Evolutionary conservation across 2,113 vertebrate genomes (phyloP).

Genomic region (Catharus minimus): DNA sequence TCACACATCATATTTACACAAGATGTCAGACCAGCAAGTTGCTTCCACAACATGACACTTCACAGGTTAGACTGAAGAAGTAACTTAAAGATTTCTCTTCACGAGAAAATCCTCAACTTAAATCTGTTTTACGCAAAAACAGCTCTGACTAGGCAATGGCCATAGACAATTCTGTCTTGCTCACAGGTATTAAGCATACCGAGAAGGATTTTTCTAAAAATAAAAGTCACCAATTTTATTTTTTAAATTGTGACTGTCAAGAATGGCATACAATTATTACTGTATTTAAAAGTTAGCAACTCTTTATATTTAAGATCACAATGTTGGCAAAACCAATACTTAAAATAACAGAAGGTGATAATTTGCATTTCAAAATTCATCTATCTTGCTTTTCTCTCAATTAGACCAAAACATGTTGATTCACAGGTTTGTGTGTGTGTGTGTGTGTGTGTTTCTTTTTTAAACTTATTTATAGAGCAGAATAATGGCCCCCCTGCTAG

Average conservation of each 20-base stretch:
- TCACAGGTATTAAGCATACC: constrained; percentile 29
- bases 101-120: constrained; percentile 16
- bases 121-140: constrained; percentile 13
- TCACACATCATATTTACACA: neutral
- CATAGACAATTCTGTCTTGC: constrained; percentile 8
- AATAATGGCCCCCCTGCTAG: constrained; percentile 81
- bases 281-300: constrained; percentile 24
- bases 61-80: constrained; percentile 10
- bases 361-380: constrained; percentile 84
- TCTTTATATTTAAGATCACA: constrained; percentile 68
- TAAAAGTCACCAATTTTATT: neutral
- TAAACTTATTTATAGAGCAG: constrained; percentile 84
- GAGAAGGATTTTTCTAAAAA: neutral
- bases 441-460: constrained; percentile 75
- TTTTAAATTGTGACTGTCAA: neutral
- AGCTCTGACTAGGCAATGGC: constrained; percentile 10
- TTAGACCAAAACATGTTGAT: constrained; percentile 84
- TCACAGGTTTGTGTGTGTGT: constrained; percentile 73
- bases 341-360: constrained; percentile 81
- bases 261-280: neutral
- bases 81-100: constrained; percentile 25
- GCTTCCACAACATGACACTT: constrained; percentile 26
- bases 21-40: constrained; percentile 42
- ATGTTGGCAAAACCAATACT: constrained; percentile 64
- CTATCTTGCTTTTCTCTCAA: constrained; percentile 78